These are phyloP conservation scores for Lycophotia porphyrea DNA, from an alignment of 2,888 invertebrate genomes.

Conservation along the genomic window DNA sequence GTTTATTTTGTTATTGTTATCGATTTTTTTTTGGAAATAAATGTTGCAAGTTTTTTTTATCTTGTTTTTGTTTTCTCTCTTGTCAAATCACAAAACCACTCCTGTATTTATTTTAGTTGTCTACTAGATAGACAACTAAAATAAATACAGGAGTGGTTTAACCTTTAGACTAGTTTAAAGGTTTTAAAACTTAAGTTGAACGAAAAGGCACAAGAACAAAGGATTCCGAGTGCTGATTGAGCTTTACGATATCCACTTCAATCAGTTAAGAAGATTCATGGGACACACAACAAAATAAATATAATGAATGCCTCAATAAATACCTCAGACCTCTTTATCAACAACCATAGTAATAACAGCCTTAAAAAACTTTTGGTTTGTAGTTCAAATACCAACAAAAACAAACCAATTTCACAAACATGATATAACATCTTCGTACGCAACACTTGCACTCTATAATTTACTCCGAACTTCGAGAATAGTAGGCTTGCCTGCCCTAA, in stretches of 20 bases:
- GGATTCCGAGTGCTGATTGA: background rate
- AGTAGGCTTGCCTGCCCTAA: conserved; percentile 38
- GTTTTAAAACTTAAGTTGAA: background rate
- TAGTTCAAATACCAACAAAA: conserved; percentile 44
- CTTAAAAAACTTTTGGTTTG: conserved; percentile 19
- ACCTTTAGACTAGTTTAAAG: too few species aligned
- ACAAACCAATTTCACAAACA: conserved; percentile 46
- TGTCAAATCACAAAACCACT: background rate
- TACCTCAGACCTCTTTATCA: background rate
- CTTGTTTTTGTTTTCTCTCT: conserved; percentile 25
- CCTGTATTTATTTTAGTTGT: background rate
- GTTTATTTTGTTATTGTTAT: conserved; percentile 30
- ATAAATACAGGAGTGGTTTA: background rate
- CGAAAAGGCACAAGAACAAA: background rate
- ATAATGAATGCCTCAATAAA: background rate
- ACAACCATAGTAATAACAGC: conserved; percentile 9
- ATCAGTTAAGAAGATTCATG: background rate
- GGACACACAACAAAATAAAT: background rate
- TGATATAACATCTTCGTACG: conserved; percentile 51
- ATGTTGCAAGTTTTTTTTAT: conserved; percentile 47
- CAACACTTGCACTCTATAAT: conserved; percentile 48
- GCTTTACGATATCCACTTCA: background rate
- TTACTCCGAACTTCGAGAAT: conserved; percentile 45
- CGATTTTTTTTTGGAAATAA: conserved; percentile 56
- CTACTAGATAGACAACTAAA: background rate